Evolutionary conservation across 2,113 vertebrate genomes (phyloP).

Genomic region (Aspidoscelis tigris): DNA sequence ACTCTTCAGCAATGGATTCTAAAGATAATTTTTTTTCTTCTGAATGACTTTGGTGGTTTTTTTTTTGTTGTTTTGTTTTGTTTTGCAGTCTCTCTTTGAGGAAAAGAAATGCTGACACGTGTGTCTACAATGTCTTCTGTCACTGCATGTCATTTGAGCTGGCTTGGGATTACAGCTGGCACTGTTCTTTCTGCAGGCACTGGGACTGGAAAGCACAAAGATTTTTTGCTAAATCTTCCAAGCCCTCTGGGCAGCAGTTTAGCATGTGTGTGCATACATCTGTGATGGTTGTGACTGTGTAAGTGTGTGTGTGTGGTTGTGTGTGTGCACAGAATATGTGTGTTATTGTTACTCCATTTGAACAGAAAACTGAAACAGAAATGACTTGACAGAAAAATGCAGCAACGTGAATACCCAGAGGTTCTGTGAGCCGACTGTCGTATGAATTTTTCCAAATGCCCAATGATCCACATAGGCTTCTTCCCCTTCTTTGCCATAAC

Average conservation of each 20-base stretch:
- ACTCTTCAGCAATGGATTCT: neutral
- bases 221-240: constrained; percentile 46
- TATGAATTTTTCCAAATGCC: constrained; percentile 18
- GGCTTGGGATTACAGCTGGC: constrained; percentile 55
- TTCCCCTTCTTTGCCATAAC: constrained; percentile 20
- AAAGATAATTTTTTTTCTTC: neutral
- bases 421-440: constrained; percentile 27
- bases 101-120: constrained; percentile 8
- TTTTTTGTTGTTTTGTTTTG: neutral
- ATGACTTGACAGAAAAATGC: constrained; percentile 19
- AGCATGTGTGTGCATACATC: neutral
- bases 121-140: constrained; percentile 50
- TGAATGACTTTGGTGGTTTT: constrained; percentile 6
- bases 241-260: constrained; percentile 54
- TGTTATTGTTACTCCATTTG: constrained; percentile 28
- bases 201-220: constrained; percentile 57
- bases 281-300: accelerated
- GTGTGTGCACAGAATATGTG: neutral
- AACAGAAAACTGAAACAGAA: constrained; percentile 56
- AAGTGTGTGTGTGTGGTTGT: neutral
- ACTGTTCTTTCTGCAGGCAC: constrained; percentile 53
- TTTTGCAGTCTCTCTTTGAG: constrained; percentile 37
- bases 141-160: constrained; percentile 43
- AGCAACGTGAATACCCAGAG: constrained; percentile 34
- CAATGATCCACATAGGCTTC: constrained; percentile 21